Conservation (phyloP, 2,888 invertebrate genomes). For the Magallana nippona region DNA sequence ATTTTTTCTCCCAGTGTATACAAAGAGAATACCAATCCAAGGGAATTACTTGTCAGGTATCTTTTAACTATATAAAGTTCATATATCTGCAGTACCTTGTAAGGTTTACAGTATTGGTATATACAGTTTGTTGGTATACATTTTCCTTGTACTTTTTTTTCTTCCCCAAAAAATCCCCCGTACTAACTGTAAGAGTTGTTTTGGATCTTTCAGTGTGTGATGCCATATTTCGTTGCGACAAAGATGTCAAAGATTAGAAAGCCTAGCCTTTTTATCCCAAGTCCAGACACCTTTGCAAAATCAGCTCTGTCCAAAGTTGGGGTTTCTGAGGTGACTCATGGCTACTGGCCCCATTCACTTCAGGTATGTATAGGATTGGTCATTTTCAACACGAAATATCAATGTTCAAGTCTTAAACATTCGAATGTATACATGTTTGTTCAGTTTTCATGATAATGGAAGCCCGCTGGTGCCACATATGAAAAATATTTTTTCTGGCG, state of each 20-base stretch:
- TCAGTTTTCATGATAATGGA: too few relatives aligned
- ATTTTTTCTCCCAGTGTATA: conserved; percentile 77
- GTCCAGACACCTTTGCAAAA: conserved; percentile 74
- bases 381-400: not conserved
- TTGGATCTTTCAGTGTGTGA: conserved; percentile 86
- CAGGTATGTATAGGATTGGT: conserved; percentile 63
- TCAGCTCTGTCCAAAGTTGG: conserved; percentile 78
- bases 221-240: conserved; percentile 94
- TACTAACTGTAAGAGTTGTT: not conserved
- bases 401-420: too few relatives aligned
- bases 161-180: too few relatives aligned
- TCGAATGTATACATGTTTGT: too few relatives aligned
- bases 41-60: conserved; percentile 79
- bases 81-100: too few relatives aligned
- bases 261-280: conserved; percentile 74
- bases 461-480: too few relatives aligned
- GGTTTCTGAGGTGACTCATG: conserved; percentile 72
- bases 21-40: conserved; percentile 77
- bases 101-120: too few relatives aligned
- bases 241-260: conserved; percentile 82
- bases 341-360: conserved; percentile 78
- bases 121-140: too few relatives aligned
- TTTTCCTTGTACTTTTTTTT: too few relatives aligned
- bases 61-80: not conserved
- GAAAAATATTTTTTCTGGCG: too few relatives aligned